Base-by-base conservation (phyloP, 2,113 vertebrate genomes). In the Vombatus ursinus region DNA sequence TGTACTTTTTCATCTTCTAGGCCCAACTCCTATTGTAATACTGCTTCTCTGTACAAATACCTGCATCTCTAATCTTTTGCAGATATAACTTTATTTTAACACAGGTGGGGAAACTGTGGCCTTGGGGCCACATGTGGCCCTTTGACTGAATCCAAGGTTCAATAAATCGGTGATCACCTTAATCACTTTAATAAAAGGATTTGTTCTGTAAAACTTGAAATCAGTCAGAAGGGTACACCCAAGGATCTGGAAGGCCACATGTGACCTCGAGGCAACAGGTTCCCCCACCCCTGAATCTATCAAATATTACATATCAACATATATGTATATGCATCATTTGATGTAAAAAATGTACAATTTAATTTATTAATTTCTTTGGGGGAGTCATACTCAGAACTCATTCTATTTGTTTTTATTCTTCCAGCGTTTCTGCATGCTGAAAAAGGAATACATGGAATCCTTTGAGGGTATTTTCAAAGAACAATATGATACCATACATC, bases 391-490 rank as follows among this genome's bases (percentile, higher is more conserved):
- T 84, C 2, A 84, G 2, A 22, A 47, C 12, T 31, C 97, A 12
- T 92, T 94, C 28, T 68, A 68, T 31, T 44, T 19, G 3, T 96
- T 90, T 96, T 95, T 94, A 50, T 92, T 95, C 97, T 94, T 97
- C 97, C 97, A 99, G 99, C 99, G 99, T 97, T 99, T 99, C 99
- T 99, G 99, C 96, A 98, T 99, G 98, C 97, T 99, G 96, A 99
- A 99, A 98, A 99, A 99, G 93, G 99, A 99, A 96, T 99, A 99
- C 92, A 99, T 99, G 99, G 99, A 99, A 98, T 99, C 99, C 92
- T 99, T 99, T 97, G 99, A 99, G 98, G 99, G 98, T 52, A 99
- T 99, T 98, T 99, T 99, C 97, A 98, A 99, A 90, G 99, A 99
- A 95, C 99, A 99, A 23, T 99, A 99, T 4, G 99, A 99, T 31